Conservation (phyloP, 1,140 invertebrate genomes). For the Centruroides sculpturatus region DNA sequence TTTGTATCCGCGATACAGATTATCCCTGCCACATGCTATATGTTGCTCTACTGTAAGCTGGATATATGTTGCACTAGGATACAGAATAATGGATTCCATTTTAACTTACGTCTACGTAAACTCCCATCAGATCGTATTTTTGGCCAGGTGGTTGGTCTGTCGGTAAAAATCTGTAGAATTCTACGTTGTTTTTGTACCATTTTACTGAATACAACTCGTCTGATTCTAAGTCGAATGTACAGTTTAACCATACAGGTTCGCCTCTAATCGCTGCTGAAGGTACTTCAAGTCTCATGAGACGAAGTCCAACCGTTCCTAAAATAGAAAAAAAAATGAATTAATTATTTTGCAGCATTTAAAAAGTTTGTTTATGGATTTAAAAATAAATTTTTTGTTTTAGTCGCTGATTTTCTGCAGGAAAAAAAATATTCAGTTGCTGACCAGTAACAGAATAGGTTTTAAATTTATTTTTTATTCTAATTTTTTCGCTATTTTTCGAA, state of each 20-base stretch:
- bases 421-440: no score
- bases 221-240: constrained; percentile 29
- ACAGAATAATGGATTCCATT: neutral
- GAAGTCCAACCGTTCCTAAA: constrained; percentile 4
- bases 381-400: no score
- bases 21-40: no score
- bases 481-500: no score
- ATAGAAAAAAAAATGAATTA: neutral
- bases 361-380: no score
- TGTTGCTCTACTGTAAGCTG: no score
- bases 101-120: constrained; percentile 19
- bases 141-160: constrained; percentile 11
- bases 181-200: constrained; percentile 21
- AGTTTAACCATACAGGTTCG: constrained; percentile 23
- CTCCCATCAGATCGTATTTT: constrained; percentile 17
- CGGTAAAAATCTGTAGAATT: constrained; percentile 18
- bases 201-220: constrained; percentile 29
- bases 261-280: constrained; percentile 15
- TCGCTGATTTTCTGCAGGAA: no score
- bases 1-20: no score
- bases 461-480: no score
- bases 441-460: no score
- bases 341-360: no score
- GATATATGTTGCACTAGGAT: no score
- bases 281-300: constrained; percentile 16